phyloP scores from a whole-genome alignment of 1,140 invertebrate species.

The Cherax quadricarinatus region DNA sequence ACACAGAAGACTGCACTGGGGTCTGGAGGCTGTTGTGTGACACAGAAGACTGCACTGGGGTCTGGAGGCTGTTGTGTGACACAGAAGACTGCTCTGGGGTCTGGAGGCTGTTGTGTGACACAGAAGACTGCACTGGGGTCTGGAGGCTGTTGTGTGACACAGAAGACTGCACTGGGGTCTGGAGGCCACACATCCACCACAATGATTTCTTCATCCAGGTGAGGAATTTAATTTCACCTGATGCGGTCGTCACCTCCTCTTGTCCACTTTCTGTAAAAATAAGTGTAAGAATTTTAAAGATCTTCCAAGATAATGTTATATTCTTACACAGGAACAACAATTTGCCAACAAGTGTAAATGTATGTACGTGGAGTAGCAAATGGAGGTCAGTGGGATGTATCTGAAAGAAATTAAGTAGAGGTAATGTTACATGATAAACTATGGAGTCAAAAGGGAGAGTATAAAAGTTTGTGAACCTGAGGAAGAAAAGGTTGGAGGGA shows the following conservation, averaged over 20 bases:
- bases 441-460: too few relatives aligned
- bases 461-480: too few relatives aligned
- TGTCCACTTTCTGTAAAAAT: not conserved
- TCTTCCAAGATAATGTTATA: too few relatives aligned
- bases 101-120: not conserved
- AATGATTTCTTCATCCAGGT: not conserved
- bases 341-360: too few relatives aligned
- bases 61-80: not conserved
- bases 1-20: too few relatives aligned
- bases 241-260: not conserved
- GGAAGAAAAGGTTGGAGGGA: too few relatives aligned
- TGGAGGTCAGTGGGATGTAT: too few relatives aligned
- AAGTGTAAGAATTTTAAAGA: not conserved
- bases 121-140: not conserved
- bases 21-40: conserved; percentile 1
- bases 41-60: too few relatives aligned
- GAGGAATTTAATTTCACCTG: not conserved
- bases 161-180: not conserved
- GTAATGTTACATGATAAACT: too few relatives aligned
- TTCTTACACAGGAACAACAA: too few relatives aligned
- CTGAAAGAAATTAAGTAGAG: too few relatives aligned
- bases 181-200: conserved; percentile 23
- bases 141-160: not conserved
- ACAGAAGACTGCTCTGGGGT: not conserved
- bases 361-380: too few relatives aligned